Conservation (phyloP, 2,113 vertebrate species). For the Cottus gobio region DNA sequence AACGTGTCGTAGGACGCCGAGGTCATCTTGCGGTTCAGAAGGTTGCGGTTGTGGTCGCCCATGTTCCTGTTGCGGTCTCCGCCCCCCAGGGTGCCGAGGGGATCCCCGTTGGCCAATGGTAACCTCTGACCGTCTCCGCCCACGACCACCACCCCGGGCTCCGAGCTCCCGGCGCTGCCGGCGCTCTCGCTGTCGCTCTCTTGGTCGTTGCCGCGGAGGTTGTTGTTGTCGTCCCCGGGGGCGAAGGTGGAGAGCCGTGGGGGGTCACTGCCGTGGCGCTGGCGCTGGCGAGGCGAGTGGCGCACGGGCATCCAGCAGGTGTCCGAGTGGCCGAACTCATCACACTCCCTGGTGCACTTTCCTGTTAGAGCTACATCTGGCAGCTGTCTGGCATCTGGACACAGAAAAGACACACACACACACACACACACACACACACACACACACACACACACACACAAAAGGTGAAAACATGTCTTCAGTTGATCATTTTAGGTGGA, state of each 20-base stretch:
- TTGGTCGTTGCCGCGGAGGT: constrained; percentile 80
- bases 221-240: constrained; percentile 82
- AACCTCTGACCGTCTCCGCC: constrained; percentile 77
- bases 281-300: constrained; percentile 77
- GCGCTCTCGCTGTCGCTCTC: constrained; percentile 82
- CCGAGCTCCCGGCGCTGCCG: constrained; percentile 76
- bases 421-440: background rate
- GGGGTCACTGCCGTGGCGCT: constrained; percentile 80
- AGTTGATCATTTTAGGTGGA: background rate
- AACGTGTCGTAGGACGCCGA: constrained; percentile 86
- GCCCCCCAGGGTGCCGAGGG: constrained; percentile 77
- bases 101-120: constrained; percentile 79
- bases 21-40: constrained; percentile 86
- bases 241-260: constrained; percentile 82
- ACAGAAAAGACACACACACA: constrained; percentile 2
- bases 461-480: background rate
- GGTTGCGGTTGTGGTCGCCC: constrained; percentile 85
- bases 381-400: constrained; percentile 81
- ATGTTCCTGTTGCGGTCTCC: constrained; percentile 83
- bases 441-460: too few relatives aligned
- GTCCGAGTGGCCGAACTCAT: constrained; percentile 85
- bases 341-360: constrained; percentile 82
- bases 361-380: constrained; percentile 84
- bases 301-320: constrained; percentile 85
- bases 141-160: constrained; percentile 68